These are phyloP conservation scores for Dolichomitus sp. DNA, from an alignment of 2,888 invertebrate genomes.

Conservation along the genomic window DNA sequence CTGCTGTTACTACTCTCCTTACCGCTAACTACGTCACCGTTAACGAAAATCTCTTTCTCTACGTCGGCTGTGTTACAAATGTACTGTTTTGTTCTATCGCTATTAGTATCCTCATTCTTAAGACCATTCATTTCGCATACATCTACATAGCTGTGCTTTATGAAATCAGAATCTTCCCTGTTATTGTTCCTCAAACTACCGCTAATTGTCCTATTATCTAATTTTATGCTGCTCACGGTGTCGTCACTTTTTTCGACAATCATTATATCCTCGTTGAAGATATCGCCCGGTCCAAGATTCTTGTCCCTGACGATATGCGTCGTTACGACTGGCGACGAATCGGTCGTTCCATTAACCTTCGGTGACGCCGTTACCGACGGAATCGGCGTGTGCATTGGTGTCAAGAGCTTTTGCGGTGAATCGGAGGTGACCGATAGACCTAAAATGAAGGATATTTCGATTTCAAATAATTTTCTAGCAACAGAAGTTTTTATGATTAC, in stretches of 20 bases:
- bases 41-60: conserved; percentile 69
- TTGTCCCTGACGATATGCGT: conserved; percentile 32
- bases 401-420: conserved; percentile 80
- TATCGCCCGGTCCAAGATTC: conserved; percentile 24
- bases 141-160: conserved; percentile 64
- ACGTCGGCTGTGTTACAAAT: conserved; percentile 33
- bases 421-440: conserved; percentile 83
- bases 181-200: conserved; percentile 73
- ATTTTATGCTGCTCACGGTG: conserved; percentile 78
- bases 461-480: neutral
- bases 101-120: conserved; percentile 70
- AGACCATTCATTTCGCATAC: conserved; percentile 69
- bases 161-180: conserved; percentile 62
- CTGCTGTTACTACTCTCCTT: conserved; percentile 81
- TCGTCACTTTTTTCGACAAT: conserved; percentile 79
- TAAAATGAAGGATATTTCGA: conserved; percentile 61
- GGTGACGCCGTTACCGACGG: conserved; percentile 78
- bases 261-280: conserved; percentile 77
- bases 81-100: conserved; percentile 70
- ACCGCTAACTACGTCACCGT: conserved; percentile 75
- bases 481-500: neutral
- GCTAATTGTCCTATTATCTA: conserved; percentile 76
- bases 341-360: conserved; percentile 78
- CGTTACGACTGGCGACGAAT: conserved; percentile 60
- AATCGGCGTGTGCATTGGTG: conserved; percentile 79